Conservation (phyloP, 2,113 vertebrate genomes). For the Ceyx margarethae region DNA sequence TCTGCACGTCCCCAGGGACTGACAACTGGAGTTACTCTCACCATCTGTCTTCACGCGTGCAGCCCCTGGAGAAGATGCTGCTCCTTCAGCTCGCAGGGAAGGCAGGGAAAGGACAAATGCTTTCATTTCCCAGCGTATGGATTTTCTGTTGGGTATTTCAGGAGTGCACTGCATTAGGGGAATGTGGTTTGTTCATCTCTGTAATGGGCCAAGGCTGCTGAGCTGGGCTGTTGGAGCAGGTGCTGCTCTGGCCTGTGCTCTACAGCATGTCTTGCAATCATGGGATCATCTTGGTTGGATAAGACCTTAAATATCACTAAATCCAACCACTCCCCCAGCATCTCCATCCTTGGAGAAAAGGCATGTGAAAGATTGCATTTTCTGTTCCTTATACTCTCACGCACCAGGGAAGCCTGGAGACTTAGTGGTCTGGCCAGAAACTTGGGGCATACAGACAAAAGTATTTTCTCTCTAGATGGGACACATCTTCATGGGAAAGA, state of each 20-base stretch:
- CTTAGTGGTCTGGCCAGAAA: background rate
- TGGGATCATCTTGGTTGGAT: too few relatives aligned
- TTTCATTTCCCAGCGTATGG: background rate
- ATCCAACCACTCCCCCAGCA: too few relatives aligned
- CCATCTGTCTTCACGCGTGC: background rate
- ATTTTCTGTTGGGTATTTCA: background rate
- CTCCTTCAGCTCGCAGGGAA: background rate
- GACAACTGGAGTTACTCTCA: slow-evolving; percentile 16
- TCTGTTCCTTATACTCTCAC: accelerated
- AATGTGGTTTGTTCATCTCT: background rate
- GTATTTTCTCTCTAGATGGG: background rate
- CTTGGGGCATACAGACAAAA: background rate
- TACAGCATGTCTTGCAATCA: too few relatives aligned
- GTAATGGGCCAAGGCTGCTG: background rate
- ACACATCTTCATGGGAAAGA: background rate
- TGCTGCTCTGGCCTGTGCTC: accelerated
- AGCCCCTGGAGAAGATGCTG: background rate
- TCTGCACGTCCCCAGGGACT: background rate
- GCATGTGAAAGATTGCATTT: background rate
- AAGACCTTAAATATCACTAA: too few relatives aligned
- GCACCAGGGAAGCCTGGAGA: background rate
- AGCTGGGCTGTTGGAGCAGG: background rate
- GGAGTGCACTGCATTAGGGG: accelerated
- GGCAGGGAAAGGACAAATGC: slow-evolving; percentile 1
- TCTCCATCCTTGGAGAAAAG: background rate